Evolutionary conservation across 2,888 invertebrate genomes (phyloP).

Genomic region (Caenorhabditis afra): DNA sequence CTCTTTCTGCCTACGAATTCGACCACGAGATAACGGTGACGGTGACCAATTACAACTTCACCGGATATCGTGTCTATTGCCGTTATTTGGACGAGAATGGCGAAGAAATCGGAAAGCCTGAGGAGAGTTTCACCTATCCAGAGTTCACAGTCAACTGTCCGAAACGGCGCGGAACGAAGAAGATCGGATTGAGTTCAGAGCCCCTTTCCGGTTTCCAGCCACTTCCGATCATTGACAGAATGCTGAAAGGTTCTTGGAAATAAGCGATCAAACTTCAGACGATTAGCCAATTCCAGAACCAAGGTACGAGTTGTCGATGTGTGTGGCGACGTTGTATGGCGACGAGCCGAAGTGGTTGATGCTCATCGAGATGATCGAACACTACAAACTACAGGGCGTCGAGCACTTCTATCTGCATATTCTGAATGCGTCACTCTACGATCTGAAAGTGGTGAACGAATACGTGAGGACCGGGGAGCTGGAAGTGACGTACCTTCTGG

Average conservation of each 20-base stretch:
- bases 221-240: slow-evolving; percentile 23
- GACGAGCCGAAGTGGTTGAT: slow-evolving; percentile 47
- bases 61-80: slow-evolving; percentile 27
- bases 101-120: slow-evolving; percentile 13
- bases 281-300: slow-evolving; percentile 3
- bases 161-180: slow-evolving; percentile 28
- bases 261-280: not conserved
- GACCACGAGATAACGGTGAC: slow-evolving; percentile 32
- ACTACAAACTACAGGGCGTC: slow-evolving; percentile 47
- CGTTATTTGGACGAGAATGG: slow-evolving; percentile 25
- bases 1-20: slow-evolving; percentile 30
- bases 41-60: slow-evolving; percentile 7
- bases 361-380: slow-evolving; percentile 44
- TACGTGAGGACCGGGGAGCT: slow-evolving; percentile 47
- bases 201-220: not conserved
- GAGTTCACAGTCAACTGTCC: slow-evolving; percentile 34
- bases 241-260: slow-evolving; percentile 8
- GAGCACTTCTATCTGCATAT: slow-evolving; percentile 45
- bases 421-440: slow-evolving; percentile 18
- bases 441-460: slow-evolving; percentile 21
- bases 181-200: slow-evolving; percentile 37
- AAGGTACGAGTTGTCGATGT: slow-evolving; percentile 41
- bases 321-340: slow-evolving; percentile 40
- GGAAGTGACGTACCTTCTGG: slow-evolving; percentile 20
- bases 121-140: slow-evolving; percentile 30